These are phyloP conservation scores for Mamestra configurata DNA, from an alignment of 1,140 invertebrate species.

Conservation along the genomic window DNA sequence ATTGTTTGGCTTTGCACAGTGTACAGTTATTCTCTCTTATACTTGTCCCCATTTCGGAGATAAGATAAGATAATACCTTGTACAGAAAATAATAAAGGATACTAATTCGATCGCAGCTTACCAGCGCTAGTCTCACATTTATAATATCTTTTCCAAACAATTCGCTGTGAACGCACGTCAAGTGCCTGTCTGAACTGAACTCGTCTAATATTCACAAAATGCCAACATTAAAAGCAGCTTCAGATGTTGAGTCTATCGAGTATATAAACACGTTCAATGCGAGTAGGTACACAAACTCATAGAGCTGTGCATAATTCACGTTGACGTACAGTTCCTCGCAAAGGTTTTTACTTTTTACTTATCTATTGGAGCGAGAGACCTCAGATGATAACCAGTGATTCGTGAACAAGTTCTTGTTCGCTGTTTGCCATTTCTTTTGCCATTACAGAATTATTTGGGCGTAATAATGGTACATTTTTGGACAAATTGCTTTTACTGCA, in stretches of 20 bases:
- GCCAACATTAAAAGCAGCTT: conserved; percentile 13
- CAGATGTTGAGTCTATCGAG: conserved; percentile 12
- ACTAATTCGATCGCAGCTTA: not conserved
- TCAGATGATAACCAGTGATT: conserved; percentile 49
- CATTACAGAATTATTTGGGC: conserved; percentile 56
- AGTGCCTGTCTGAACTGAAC: conserved; percentile 8
- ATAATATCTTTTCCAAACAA: not conserved
- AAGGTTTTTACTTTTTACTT: conserved; percentile 47
- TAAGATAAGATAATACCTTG: conserved; percentile 25
- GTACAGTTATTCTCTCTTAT: conserved; percentile 23
- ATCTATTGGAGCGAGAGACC: conserved; percentile 47
- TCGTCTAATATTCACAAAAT: conserved; percentile 17
- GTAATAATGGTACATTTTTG: conserved; percentile 55
- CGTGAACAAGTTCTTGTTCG: conserved; percentile 51
- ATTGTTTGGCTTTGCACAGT: conserved; percentile 10
- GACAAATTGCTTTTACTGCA: conserved; percentile 48
- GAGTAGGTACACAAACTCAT: conserved; percentile 35
- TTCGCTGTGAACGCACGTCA: conserved; percentile 6
- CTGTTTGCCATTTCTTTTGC: conserved; percentile 55
- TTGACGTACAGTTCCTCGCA: conserved; percentile 45
- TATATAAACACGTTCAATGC: conserved; percentile 34
- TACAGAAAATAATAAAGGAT: not conserved
- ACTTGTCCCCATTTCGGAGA: conserved; percentile 14
- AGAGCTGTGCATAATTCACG: conserved; percentile 45
- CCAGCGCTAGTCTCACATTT: not conserved